Evolutionary conservation across 2,797 vertebrate species (phyloP), one percentile per base, ranked within the genome.

Genomic region (Mareca penelope): DNA sequence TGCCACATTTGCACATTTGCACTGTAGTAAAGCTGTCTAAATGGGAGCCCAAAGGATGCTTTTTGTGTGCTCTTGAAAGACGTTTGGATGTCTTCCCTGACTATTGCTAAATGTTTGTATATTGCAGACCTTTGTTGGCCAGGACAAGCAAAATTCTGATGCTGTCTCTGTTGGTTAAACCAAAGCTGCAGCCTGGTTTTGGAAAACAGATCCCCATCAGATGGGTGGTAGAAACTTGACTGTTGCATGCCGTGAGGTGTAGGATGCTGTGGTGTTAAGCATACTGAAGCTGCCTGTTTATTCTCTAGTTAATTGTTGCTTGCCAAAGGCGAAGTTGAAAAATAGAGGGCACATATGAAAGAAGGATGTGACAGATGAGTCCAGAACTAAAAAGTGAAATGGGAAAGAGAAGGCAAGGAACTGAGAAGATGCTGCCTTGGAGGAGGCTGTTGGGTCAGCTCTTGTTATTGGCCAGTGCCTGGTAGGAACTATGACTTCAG

Each of bases 61-160:
- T 85, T 91, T 80, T 76, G 28, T 61, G 28, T 69, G 19, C 44
- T 87, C 2, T 37, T 80, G 68, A 53, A 69, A 68, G 42, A 90
- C 44, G n/a, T 79, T 90, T 94, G 80, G 73, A 59, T 90, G 35
- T 44, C 22, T 82, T 94, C 68, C 52, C 68, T 73, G 39, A 22
- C 59, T 85, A 33, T 57, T 80, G 8, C 56, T 71, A 61, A 68
- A 37, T 71, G 17, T 80, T 85, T 37, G 29, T 73, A 7, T 68
- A 18, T 70, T 90, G n/a, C 55, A 65, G 50, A 29, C 57, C 15
- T 85, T 40, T 69, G 50, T 37, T 69, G 50, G 31, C 69, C 57
- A 77, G 33, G 50, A 15, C n/a, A 75, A 68, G 44, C 39, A 60
- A 42, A 61, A 9, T 1, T 57, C 21, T 48, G 63, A 19, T 93